Base-by-base conservation (phyloP, 2,888 invertebrate species). In the Machimus rusticus region DNA sequence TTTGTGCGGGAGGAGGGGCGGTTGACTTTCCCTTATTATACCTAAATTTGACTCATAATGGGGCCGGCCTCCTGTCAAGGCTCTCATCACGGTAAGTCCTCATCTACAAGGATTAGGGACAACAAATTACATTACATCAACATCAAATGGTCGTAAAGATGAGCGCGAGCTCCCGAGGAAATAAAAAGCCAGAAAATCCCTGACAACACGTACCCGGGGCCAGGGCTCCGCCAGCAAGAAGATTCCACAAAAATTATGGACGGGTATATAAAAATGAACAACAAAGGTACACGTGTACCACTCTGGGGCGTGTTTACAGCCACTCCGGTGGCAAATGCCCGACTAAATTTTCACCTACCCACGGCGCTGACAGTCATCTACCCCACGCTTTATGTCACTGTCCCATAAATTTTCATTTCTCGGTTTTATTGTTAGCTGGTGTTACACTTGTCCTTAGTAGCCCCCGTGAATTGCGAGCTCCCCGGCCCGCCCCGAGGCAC, bases 101-200 rank as follows among this genome's bases (percentile, higher is more conserved):
- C 77, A 86, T 86, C 77, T 78, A 78, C 86, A 86, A 86, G 86
- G 86, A 86, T 86, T 86, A 86, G 77, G 77, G 39, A 74, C 43
- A 86, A 86, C 86, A 86, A 86, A 86, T 86, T 86, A 78, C 86
- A 78, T 78, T 78, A 86, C 86, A 86, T 86, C 86, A 86, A 86
- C 86, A 57, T 84, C 84, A 84, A 81, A 84, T 39, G 66, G 31
- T 57, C 84, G 74, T 84, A 84, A 84, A 84, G 84, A 66, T 74
- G 74, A 66, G 57, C 28, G 39, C 37, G 39, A 51, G 39, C 74
- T 39, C 28, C n/a, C 28, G 51, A 37, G 39, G 23, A 37, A 39
- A 66, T 66, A 57, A 84, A 84, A 84, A 84, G 14, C 34, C 28
- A 28, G 34, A 51, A 31, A 81, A 81, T 51, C 55, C 81, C 81